A percentile compares a stretch with the other conserved stretches of the same genome.
Evolutionary conservation across 2,113 vertebrate species (phyloP).

Genomic region (Notarius quadriscutis): DNA sequence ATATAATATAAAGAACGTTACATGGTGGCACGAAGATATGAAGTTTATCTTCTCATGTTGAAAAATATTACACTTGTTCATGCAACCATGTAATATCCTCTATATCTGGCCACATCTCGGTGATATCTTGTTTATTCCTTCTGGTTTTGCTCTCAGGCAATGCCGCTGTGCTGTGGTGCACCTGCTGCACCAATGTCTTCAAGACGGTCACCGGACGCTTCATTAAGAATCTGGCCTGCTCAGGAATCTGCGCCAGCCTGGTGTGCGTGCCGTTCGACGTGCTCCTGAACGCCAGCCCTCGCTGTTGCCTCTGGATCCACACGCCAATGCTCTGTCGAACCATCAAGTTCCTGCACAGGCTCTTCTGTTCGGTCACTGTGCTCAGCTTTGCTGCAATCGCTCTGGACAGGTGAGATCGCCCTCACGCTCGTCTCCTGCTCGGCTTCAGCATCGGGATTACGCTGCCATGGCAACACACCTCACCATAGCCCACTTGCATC

Average conservation of each 20-base stretch:
- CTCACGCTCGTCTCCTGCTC: background rate
- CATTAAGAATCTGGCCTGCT: constrained; percentile 94
- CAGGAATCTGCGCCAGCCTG: constrained; percentile 90
- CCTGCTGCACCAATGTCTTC: constrained; percentile 88
- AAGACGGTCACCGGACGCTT: constrained; percentile 94
- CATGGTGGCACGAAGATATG: no score
- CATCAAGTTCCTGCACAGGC: constrained; percentile 93
- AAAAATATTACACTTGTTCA: no score
- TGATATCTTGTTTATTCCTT: background rate
- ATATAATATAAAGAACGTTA: no score
- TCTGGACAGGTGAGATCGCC: constrained; percentile 71
- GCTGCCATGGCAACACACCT: constrained; percentile 60
- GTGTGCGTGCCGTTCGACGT: constrained; percentile 97
- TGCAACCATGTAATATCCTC: no score
- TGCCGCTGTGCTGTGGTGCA: constrained; percentile 90
- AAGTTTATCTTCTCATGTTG: no score
- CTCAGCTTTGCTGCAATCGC: constrained; percentile 89
- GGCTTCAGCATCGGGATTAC: background rate
- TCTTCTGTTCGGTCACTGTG: constrained; percentile 93
- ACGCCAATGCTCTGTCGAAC: constrained; percentile 87
- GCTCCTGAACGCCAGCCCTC: constrained; percentile 84
- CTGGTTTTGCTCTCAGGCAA: constrained; percentile 79
- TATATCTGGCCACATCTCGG: background rate
- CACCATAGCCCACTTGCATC: constrained; percentile 51
- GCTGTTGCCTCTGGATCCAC: constrained; percentile 94